Conservation (phyloP, 2,113 vertebrate species). For the Archocentrus centrarchus region DNA sequence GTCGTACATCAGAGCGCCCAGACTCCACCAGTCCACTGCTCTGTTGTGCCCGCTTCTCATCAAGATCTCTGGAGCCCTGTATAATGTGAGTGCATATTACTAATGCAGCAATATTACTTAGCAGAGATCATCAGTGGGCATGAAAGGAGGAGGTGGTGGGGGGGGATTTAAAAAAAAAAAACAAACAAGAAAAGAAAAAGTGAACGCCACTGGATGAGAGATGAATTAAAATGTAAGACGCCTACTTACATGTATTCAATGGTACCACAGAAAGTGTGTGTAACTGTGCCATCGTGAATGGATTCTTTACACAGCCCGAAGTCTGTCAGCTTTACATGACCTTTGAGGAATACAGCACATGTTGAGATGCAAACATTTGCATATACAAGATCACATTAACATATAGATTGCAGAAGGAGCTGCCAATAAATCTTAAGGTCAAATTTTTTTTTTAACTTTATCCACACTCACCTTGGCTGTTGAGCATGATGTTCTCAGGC, state of each 20-base stretch:
- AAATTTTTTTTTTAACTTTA: neutral
- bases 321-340: constrained; percentile 98
- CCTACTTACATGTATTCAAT: constrained; percentile 98
- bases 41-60: constrained; percentile 98
- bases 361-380: neutral
- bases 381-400: neutral
- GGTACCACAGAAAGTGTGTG: constrained; percentile 99
- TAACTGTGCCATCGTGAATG: constrained; percentile 98
- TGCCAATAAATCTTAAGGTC: neutral
- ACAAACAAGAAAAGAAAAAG: too few species aligned
- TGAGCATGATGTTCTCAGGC: constrained; percentile 99
- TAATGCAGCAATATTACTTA: neutral
- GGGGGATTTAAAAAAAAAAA: too few species aligned
- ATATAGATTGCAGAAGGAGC: neutral
- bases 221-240: neutral
- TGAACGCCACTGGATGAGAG: too few species aligned
- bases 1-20: constrained; percentile 99
- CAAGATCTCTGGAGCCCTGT: constrained; percentile 97
- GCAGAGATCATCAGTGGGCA: neutral
- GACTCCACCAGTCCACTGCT: constrained; percentile 99
- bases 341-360: constrained; percentile 73
- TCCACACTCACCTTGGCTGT: constrained; percentile 88
- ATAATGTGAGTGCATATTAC: neutral
- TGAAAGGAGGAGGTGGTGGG: too few species aligned
- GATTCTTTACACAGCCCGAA: constrained; percentile 99